Percentiles rank a stretch among this genome's conserved stretches.
Evolutionary conservation across 2,888 invertebrate genomes (phyloP).

Genomic region (Cylloceria caligata): DNA sequence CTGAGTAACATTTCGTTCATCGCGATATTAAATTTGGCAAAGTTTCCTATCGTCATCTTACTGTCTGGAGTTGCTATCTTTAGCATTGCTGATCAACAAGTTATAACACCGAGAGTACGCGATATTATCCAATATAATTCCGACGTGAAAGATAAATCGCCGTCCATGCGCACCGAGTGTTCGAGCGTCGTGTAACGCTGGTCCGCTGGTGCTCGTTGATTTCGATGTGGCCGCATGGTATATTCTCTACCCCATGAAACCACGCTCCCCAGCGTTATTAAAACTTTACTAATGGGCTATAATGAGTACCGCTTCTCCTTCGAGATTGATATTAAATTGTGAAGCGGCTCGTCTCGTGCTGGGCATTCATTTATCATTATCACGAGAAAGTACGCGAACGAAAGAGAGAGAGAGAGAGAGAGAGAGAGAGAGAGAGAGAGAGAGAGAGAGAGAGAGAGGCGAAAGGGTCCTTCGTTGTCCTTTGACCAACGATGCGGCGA

Average conservation of each 20-base stretch:
- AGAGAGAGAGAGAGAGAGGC: slow-evolving; percentile 67
- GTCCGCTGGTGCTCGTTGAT: slow-evolving; percentile 13
- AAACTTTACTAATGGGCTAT: slow-evolving; percentile 81
- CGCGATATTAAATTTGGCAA: slow-evolving; percentile 31
- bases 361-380: slow-evolving; percentile 78
- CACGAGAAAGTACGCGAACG: slow-evolving; percentile 71
- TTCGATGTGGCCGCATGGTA: slow-evolving; percentile 37
- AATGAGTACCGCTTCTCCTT: slow-evolving; percentile 77
- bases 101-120: slow-evolving; percentile 71
- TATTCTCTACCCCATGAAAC: slow-evolving; percentile 34
- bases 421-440: too few relatives aligned
- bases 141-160: slow-evolving; percentile 65
- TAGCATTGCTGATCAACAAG: slow-evolving; percentile 78
- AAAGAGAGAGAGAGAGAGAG: too few relatives aligned
- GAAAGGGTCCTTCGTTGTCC: slow-evolving; percentile 62
- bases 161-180: slow-evolving; percentile 26
- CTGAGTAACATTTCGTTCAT: background rate
- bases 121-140: slow-evolving; percentile 78
- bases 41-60: slow-evolving; percentile 46
- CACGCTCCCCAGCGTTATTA: slow-evolving; percentile 76
- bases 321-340: slow-evolving; percentile 80
- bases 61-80: slow-evolving; percentile 31
- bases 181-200: slow-evolving; percentile 64
- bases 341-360: slow-evolving; percentile 70
- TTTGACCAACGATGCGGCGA: slow-evolving; percentile 57